phyloP scores from a whole-genome alignment of 23 tunicate genomes.

The Phallusia fumigata region DNA sequence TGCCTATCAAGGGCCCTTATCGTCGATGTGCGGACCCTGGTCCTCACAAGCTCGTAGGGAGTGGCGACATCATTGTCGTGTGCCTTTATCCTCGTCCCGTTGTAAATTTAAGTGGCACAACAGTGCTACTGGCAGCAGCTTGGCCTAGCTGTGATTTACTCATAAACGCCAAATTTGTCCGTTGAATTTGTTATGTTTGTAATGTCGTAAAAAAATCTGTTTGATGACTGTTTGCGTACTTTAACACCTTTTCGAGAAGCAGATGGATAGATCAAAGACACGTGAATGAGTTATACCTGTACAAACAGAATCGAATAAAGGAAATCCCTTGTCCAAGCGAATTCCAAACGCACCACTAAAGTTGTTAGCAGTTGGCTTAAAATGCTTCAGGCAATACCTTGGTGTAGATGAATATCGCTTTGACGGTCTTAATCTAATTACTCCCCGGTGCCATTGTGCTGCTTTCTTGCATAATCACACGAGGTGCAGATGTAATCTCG shows the following conservation, averaged over 20 bases:
- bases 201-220: no score
- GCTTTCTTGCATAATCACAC: background rate
- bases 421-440: conserved; percentile 7
- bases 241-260: no score
- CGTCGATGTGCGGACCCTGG: background rate
- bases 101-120: no score
- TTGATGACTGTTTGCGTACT: no score
- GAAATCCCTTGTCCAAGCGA: background rate
- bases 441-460: background rate
- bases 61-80: no score
- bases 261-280: no score
- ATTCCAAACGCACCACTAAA: background rate
- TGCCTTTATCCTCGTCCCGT: no score
- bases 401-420: background rate
- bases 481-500: conserved; percentile 3
- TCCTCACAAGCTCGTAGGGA: background rate
- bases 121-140: no score
- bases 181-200: no score
- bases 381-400: background rate
- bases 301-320: background rate
- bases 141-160: no score
- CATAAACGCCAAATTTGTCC: no score
- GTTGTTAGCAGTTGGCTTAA: background rate
- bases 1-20: conserved; percentile 1
- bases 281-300: background rate